Percentiles rank a stretch among this genome's conserved stretches.
phyloP scores from a whole-genome alignment of 2,797 vertebrate species.

The Gymnocypris eckloni region DNA sequence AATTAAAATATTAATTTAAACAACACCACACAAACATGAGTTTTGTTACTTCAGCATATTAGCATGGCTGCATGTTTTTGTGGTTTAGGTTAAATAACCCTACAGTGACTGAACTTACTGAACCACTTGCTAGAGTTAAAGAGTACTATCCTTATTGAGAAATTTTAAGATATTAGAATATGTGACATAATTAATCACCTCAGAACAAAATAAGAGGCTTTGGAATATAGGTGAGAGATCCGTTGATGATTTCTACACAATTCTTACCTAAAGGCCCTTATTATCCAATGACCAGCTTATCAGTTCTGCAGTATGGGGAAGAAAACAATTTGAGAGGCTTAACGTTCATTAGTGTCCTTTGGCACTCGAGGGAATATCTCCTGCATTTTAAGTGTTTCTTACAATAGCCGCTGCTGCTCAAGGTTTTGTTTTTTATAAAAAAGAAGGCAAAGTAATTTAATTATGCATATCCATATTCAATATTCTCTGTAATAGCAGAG shows the following conservation, averaged over 20 bases:
- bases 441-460: conserved; percentile 24
- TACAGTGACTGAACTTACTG: background rate
- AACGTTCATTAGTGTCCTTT: conserved; percentile 72
- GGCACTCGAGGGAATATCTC: conserved; percentile 58
- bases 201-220: conserved; percentile 37
- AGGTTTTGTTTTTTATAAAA: conserved; percentile 56
- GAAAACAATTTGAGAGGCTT: conserved; percentile 67
- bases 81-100: background rate
- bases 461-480: conserved; percentile 70
- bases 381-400: conserved; percentile 72
- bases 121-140: background rate
- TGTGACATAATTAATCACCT: conserved; percentile 18
- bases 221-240: conserved; percentile 26
- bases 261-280: conserved; percentile 44
- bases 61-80: background rate
- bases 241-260: conserved; percentile 39
- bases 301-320: conserved; percentile 43
- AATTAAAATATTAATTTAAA: background rate
- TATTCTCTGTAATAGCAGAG: conserved; percentile 66
- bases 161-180: background rate
- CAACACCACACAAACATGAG: background rate
- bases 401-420: conserved; percentile 60
- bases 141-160: background rate
- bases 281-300: conserved; percentile 53
- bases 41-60: background rate